Percentiles rank a stretch among this genome's conserved stretches.
Evolutionary conservation across 2,113 vertebrate genomes (phyloP).

Genomic region (Eulemur rufifrons): DNA sequence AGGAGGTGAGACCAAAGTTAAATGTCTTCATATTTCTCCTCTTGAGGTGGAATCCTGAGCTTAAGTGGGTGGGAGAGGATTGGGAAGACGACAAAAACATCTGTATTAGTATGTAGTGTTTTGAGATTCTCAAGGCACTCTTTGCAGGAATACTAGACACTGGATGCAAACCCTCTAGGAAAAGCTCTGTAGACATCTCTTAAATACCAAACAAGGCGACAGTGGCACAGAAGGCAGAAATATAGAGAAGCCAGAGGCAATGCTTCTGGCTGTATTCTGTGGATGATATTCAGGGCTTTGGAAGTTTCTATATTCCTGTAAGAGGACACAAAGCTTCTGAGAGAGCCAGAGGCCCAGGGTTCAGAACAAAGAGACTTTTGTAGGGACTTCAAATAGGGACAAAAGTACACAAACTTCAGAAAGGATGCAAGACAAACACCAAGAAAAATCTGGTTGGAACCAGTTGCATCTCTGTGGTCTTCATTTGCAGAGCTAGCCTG

Average conservation of each 20-base stretch:
- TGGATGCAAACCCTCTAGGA: neutral
- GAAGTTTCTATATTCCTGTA: neutral
- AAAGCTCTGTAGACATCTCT: neutral
- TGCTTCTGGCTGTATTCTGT: neutral
- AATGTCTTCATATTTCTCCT: neutral
- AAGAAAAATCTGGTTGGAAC: neutral
- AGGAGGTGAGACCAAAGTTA: neutral
- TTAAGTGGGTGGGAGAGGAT: neutral
- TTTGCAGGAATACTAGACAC: neutral
- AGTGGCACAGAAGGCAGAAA: neutral
- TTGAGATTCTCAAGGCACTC: neutral
- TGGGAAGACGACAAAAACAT: neutral
- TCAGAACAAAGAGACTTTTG: neutral
- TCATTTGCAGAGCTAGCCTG: neutral
- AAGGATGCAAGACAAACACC: neutral
- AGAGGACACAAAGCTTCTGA: neutral
- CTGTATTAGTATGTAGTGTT: neutral
- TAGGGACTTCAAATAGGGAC: neutral
- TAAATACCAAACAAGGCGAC: neutral
- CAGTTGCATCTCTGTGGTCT: neutral
- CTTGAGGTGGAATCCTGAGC: neutral
- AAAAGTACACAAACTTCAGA: neutral
- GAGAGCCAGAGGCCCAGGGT: neutral
- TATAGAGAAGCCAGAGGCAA: neutral
- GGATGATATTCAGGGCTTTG: neutral